These are phyloP conservation scores for Bombus turneri DNA, from an alignment of 1,140 invertebrate genomes.

Conservation along the genomic window DNA sequence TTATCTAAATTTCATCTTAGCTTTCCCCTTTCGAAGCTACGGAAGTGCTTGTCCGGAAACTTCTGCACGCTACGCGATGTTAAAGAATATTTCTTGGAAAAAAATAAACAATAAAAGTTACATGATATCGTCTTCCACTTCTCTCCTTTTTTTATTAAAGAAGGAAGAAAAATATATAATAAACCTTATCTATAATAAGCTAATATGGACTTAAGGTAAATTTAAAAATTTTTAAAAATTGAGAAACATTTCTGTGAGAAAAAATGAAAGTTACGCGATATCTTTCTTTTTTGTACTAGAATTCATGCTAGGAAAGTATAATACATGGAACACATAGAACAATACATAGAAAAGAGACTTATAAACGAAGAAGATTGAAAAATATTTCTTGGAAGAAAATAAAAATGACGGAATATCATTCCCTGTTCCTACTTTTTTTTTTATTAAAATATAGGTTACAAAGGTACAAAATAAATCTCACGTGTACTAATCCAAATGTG, in stretches of 20 bases:
- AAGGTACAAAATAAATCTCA: background rate
- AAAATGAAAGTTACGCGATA: background rate
- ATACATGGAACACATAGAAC: too few species aligned
- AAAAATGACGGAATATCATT: background rate
- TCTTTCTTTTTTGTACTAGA: too few species aligned
- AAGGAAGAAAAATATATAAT: background rate
- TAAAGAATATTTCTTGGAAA: background rate
- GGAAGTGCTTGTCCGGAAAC: slow-evolving; percentile 4
- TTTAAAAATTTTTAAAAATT: too few species aligned
- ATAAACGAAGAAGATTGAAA: background rate
- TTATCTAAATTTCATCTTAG: slow-evolving; percentile 32
- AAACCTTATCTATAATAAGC: too few species aligned
- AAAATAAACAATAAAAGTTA: background rate
- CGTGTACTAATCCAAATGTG: background rate
- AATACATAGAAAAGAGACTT: background rate
- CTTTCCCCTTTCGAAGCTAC: slow-evolving; percentile 2
- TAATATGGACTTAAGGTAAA: too few species aligned
- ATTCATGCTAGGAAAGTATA: too few species aligned
- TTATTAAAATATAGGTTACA: background rate
- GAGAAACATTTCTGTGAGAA: too few species aligned
- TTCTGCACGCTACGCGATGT: background rate
- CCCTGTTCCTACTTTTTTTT: background rate
- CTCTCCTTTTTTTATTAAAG: too few species aligned
- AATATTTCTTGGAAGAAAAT: background rate
- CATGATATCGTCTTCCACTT: background rate